Percentiles rank a stretch among this genome's conserved stretches.
Conservation (phyloP, 2,797 vertebrate species). For the Selene dorsalis region DNA sequence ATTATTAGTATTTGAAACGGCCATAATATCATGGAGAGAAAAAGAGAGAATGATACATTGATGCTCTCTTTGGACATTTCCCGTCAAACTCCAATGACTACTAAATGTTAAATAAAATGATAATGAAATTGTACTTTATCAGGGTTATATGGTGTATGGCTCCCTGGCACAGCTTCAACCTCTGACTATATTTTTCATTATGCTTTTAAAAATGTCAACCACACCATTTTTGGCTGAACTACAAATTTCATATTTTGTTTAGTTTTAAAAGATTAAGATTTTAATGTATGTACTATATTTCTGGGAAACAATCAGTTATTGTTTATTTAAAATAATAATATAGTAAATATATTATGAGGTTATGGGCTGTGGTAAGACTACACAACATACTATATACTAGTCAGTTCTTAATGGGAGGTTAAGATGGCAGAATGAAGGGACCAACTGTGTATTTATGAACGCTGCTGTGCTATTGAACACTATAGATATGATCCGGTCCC, state of each 20-base stretch:
- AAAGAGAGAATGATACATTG: conserved; percentile 28
- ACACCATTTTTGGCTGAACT: not conserved
- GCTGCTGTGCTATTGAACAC: not conserved
- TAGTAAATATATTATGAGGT: not conserved
- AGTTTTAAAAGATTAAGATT: not conserved
- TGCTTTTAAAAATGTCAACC: not conserved
- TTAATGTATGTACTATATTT: not conserved
- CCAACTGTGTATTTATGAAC: not conserved
- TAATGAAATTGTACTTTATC: conserved; percentile 50
- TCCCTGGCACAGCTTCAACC: conserved; percentile 32
- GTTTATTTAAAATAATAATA: conserved; percentile 12
- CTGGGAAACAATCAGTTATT: not conserved
- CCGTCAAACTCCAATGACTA: conserved; percentile 26
- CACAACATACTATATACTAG: too few relatives aligned
- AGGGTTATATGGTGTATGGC: conserved; percentile 34
- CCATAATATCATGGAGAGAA: too few relatives aligned
- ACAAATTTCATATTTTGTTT: conserved; percentile 21
- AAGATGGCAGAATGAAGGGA: not conserved
- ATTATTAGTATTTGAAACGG: too few relatives aligned
- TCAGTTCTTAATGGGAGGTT: not conserved
- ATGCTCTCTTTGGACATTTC: conserved; percentile 37
- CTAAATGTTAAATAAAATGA: conserved; percentile 57
- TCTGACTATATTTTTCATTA: conserved; percentile 23
- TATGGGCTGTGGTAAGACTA: not conserved
- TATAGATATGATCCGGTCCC: not conserved